Base-by-base conservation (phyloP, 2,797 vertebrate genomes). In the Centropyge bicolor region DNA sequence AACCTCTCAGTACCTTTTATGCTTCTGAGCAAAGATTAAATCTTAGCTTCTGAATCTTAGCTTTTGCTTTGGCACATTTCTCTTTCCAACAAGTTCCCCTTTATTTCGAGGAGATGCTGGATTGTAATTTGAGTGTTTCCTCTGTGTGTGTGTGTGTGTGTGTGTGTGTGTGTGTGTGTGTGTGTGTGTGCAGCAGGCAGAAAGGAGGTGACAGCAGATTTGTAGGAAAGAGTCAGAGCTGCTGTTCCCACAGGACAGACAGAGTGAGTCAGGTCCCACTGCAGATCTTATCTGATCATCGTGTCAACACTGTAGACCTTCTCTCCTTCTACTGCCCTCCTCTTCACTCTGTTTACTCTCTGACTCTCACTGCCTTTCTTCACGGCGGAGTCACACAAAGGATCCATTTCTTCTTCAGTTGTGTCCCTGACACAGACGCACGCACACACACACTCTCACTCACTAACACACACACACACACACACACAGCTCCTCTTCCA, bases 241-340 rank as follows among this genome's bases (percentile, higher is more conserved):
- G 68, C 57, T 46, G 87, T 95, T 95, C 94, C 94, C 94, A 94
- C 93, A 93, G 93, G 94, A 95, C 78, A 85, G 65, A 76, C 46
- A n/a, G 78, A 78, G 70, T 69, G 67, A 86, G 78, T 83, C 76
- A 61, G 84, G 86, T 94, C 92, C 84, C 93, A 93, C 76, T 83
- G 87, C 66, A 80, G 87, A 87, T 89, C 86, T 95, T 93, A 94
- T 95, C 93, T 90, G 89, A 88, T 92, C 86, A 83, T 78, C 51
- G n/a, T 87, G 91, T 94, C 92, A 92, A 89, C 90, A 89, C 74
- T 16, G 72, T 17, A 87, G 84, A 86, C 81, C 82, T 86, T 68
- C 86, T 89, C 78, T 87, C 85, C 80, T 87, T 75, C 86, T 62
- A 70, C 76, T 82, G 65, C 64, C 80, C 82, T 88, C 59, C 73